phyloP scores from a whole-genome alignment of 2,888 invertebrate genomes.

The Craniophora ligustri region DNA sequence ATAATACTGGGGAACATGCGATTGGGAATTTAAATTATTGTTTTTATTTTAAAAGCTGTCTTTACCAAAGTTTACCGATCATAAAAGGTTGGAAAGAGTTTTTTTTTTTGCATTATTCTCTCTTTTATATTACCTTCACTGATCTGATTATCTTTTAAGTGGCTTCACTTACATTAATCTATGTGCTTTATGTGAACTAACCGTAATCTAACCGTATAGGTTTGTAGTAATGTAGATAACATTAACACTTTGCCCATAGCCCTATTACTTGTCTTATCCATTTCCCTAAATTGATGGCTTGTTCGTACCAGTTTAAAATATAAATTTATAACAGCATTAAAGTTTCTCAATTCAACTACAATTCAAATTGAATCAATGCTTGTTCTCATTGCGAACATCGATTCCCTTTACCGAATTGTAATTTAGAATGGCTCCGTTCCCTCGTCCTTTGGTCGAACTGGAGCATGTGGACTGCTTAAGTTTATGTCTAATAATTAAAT shows the following conservation, averaged over 20 bases:
- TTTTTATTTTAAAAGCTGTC: neutral
- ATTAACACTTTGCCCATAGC: slow-evolving; percentile 25
- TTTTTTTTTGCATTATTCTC: neutral
- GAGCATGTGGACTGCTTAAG: slow-evolving; percentile 59
- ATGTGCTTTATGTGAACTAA: neutral
- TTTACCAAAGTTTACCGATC: neutral
- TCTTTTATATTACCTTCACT: neutral
- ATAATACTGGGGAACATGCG: neutral
- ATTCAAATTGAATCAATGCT: slow-evolving; percentile 56
- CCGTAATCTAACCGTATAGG: neutral
- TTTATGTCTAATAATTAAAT: slow-evolving; percentile 61
- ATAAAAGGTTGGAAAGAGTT: neutral
- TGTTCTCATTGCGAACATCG: slow-evolving; percentile 51
- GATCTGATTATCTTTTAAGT: neutral
- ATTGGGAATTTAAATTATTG: neutral
- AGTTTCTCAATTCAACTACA: slow-evolving; percentile 53
- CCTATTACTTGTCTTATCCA: slow-evolving; percentile 13
- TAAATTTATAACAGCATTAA: slow-evolving; percentile 51
- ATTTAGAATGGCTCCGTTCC: slow-evolving; percentile 64
- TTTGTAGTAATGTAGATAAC: neutral
- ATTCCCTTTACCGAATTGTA: slow-evolving; percentile 62
- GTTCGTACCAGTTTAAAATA: slow-evolving; percentile 46
- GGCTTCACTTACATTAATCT: neutral
- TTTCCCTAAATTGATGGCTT: slow-evolving; percentile 42
- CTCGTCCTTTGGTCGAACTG: slow-evolving; percentile 64